These are phyloP conservation scores for Habropoda laboriosa DNA, from an alignment of 1,140 invertebrate species.

Conservation along the genomic window DNA sequence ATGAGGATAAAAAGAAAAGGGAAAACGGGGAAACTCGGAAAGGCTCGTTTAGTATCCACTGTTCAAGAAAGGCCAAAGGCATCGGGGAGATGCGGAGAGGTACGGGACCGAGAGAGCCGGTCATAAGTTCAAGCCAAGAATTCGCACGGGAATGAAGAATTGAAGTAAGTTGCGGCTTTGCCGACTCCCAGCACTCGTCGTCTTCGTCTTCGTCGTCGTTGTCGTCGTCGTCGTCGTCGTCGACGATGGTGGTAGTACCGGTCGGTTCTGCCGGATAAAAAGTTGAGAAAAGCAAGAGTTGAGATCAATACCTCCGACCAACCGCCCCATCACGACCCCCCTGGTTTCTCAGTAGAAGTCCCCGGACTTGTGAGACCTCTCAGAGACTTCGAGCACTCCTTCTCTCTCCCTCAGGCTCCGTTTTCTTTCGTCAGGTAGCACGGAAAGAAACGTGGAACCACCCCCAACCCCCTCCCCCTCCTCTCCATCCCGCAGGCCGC, in stretches of 20 bases:
- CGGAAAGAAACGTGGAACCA: conserved; percentile 48
- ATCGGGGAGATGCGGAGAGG: conserved; percentile 45
- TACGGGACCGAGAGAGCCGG: conserved; percentile 61
- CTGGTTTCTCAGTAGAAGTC: conserved; percentile 60
- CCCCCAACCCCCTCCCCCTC: too few relatives aligned
- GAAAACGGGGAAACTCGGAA: conserved; percentile 44
- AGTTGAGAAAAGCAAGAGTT: conserved; percentile 77
- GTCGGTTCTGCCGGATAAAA: conserved; percentile 73
- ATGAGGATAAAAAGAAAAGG: not conserved
- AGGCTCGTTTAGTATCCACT: conserved; percentile 61
- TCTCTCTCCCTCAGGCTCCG: conserved; percentile 32
- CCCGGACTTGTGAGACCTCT: conserved; percentile 60
- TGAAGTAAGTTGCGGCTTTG: conserved; percentile 77
- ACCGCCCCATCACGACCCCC: conserved; percentile 65
- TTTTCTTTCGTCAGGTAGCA: conserved; percentile 54
- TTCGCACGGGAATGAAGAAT: conserved; percentile 79
- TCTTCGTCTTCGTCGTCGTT: conserved; percentile 57
- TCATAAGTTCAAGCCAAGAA: conserved; percentile 79
- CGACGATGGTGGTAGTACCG: conserved; percentile 60
- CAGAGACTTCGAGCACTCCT: conserved; percentile 41
- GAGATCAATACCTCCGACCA: conserved; percentile 75
- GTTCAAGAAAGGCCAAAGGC: conserved; percentile 62
- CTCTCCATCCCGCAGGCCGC: conserved; percentile 16
- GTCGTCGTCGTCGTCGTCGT: conserved; percentile 49
- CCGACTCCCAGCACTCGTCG: conserved; percentile 62